Evolutionary conservation across 2,888 invertebrate species (phyloP).

Genomic region (Ferdinandea cuprea): DNA sequence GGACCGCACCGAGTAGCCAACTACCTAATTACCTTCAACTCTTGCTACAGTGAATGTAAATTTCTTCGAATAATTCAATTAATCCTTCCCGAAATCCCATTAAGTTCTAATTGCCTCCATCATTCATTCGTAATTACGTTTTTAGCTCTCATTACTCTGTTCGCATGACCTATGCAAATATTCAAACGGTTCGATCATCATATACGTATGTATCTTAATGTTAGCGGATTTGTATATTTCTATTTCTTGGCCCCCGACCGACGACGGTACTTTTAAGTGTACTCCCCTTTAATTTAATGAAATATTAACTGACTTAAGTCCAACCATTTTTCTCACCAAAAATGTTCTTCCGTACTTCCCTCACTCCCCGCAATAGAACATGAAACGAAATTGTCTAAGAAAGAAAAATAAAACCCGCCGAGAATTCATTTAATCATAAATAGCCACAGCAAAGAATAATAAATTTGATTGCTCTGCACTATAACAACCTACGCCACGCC

Average conservation of each 20-base stretch:
- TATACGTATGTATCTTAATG: not conserved
- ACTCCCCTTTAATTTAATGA: constrained; percentile 5
- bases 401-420: constrained; percentile 8
- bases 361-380: not conserved
- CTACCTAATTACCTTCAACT: not conserved
- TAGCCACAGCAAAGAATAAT: constrained; percentile 35
- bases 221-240: not conserved
- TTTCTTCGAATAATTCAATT: not conserved
- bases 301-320: constrained; percentile 6
- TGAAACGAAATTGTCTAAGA: constrained; percentile 31
- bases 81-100: constrained; percentile 1
- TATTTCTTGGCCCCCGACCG: too few species aligned
- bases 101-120: constrained; percentile 13
- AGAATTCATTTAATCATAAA: constrained; percentile 39
- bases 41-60: not conserved
- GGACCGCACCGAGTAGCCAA: too few species aligned
- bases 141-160: constrained; percentile 11
- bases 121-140: constrained; percentile 7
- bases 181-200: not conserved
- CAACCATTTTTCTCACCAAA: constrained; percentile 7
- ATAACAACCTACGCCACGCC: constrained; percentile 10
- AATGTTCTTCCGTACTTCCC: not conserved
- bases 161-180: constrained; percentile 17
- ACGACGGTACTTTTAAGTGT: not conserved
- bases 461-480: constrained; percentile 39